phyloP scores from a whole-genome alignment of 2,797 vertebrate species.

The Anguilla pacifica region DNA sequence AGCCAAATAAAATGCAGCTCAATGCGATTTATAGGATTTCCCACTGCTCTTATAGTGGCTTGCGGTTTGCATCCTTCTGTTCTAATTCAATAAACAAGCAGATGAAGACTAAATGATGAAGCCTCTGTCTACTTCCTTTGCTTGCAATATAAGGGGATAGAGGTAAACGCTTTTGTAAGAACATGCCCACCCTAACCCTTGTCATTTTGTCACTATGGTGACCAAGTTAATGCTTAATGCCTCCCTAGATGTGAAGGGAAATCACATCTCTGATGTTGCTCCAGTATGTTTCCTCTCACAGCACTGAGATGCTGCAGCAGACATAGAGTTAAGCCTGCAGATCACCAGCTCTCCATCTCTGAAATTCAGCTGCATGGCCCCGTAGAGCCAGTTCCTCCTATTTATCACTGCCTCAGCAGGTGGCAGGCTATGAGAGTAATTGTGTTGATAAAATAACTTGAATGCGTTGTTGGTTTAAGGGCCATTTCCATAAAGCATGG shows the following conservation, averaged over 20 bases:
- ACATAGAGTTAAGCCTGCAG: not conserved
- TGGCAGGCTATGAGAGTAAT: constrained; percentile 8
- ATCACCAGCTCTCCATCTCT: not conserved
- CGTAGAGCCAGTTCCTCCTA: not conserved
- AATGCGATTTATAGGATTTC: not conserved
- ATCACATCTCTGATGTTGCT: not conserved
- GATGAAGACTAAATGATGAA: not conserved
- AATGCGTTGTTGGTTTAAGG: constrained; percentile 12
- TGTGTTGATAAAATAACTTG: constrained; percentile 20
- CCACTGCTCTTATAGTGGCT: not conserved
- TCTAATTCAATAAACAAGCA: not conserved
- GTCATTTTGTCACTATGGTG: not conserved
- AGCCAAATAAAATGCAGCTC: not conserved
- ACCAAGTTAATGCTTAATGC: not conserved
- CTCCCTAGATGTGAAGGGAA: not conserved
- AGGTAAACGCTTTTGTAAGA: not conserved
- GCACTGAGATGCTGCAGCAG: not conserved
- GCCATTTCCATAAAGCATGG: not conserved
- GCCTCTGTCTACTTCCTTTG: not conserved
- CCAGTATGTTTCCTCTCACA: not conserved
- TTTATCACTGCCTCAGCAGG: not conserved
- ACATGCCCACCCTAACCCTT: not conserved
- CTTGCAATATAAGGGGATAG: not conserved
- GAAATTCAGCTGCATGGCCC: not conserved
- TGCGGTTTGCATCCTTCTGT: not conserved